Percentiles rank a stretch among this genome's conserved stretches.
These are phyloP conservation scores for Netelia fuscicornis DNA, from an alignment of 2,888 invertebrate genomes.

Conservation along the genomic window DNA sequence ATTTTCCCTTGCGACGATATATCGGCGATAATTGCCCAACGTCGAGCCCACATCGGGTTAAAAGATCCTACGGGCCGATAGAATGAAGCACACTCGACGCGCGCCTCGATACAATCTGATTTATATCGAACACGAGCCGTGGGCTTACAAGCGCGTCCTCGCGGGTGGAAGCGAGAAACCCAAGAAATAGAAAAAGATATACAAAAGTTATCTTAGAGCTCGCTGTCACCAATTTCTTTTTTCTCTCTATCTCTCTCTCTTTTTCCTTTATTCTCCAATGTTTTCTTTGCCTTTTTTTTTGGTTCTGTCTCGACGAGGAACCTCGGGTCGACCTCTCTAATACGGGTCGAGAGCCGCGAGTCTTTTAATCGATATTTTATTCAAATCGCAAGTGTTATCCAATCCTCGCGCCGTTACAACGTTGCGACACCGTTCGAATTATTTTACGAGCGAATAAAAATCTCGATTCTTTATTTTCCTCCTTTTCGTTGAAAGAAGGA, in stretches of 20 bases:
- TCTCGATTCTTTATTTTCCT: no score
- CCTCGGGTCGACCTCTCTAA: conserved; percentile 66
- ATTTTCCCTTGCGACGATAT: conserved; percentile 80
- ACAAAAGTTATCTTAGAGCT: conserved; percentile 55
- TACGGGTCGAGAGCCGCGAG: conserved; percentile 65
- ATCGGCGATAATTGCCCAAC: conserved; percentile 82
- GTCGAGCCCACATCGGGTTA: conserved; percentile 69
- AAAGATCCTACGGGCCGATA: conserved; percentile 77
- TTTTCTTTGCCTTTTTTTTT: conserved; percentile 22
- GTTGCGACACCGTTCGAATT: conserved; percentile 44
- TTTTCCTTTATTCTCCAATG: not conserved
- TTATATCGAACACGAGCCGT: conserved; percentile 80
- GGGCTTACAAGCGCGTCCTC: conserved; percentile 68
- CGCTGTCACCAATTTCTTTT: conserved; percentile 8
- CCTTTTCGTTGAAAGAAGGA: no score
- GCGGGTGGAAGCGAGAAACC: conserved; percentile 64
- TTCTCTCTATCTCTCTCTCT: not conserved
- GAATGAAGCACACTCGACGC: conserved; percentile 74
- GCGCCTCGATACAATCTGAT: conserved; percentile 81
- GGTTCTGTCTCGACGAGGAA: conserved; percentile 14
- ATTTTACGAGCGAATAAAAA: no score
- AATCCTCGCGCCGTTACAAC: conserved; percentile 48
- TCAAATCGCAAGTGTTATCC: conserved; percentile 71
- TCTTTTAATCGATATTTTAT: conserved; percentile 79
- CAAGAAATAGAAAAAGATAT: conserved; percentile 60